These are phyloP conservation scores for Alligator sinensis DNA, from an alignment of 2,113 vertebrate species.

Conservation along the genomic window DNA sequence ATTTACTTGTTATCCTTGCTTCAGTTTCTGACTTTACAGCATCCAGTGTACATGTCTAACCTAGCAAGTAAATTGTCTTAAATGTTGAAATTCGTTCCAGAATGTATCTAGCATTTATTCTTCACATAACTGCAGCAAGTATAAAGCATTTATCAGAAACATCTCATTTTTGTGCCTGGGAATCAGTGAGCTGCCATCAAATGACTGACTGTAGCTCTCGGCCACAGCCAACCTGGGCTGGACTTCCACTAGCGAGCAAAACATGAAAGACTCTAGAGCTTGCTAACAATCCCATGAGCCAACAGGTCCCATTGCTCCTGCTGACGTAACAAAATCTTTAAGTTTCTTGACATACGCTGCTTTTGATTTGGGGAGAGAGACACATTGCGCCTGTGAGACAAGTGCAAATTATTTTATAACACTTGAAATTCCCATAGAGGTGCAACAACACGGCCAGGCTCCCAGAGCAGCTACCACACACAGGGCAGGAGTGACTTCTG, in stretches of 20 bases:
- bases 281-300: background rate
- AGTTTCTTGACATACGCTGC: background rate
- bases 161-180: conserved; percentile 29
- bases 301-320: background rate
- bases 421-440: background rate
- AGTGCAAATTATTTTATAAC: background rate
- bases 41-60: conserved; percentile 30
- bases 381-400: background rate
- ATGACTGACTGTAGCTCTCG: background rate
- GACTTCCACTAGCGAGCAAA: background rate
- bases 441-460: no score
- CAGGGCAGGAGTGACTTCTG: no score
- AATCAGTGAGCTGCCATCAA: background rate
- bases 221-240: conserved; percentile 1
- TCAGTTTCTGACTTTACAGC: conserved; percentile 43
- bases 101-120: conserved; percentile 44
- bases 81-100: conserved; percentile 69
- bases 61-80: conserved; percentile 62
- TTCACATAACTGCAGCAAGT: conserved; percentile 42
- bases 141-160: conserved; percentile 47
- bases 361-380: background rate
- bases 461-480: no score
- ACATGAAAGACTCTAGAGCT: background rate
- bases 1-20: conserved; percentile 54
- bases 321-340: background rate